A percentile compares a stretch with the other conserved stretches of the same genome.
phyloP scores from a whole-genome alignment of 2,797 vertebrate genomes.

The Aplochiton taeniatus region DNA sequence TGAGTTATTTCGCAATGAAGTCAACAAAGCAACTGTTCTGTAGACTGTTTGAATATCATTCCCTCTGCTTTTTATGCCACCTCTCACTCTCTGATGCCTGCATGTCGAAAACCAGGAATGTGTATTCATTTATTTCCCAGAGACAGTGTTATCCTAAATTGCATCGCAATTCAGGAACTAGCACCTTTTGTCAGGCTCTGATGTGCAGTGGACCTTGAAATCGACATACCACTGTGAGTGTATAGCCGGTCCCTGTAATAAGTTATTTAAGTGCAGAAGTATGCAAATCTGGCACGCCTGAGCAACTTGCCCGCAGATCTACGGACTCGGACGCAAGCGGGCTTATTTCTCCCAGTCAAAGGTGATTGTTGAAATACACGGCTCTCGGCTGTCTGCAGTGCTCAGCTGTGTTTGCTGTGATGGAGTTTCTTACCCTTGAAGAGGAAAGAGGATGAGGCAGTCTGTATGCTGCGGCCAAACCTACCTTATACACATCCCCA shows the following conservation, averaged over 20 bases:
- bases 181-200: slow-evolving; percentile 37
- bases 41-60: neutral
- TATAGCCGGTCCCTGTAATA: slow-evolving; percentile 23
- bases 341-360: slow-evolving; percentile 31
- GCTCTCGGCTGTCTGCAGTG: slow-evolving; percentile 23
- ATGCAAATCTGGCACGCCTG: slow-evolving; percentile 42
- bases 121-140: slow-evolving; percentile 24
- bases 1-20: slow-evolving; percentile 8
- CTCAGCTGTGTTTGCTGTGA: slow-evolving; percentile 16
- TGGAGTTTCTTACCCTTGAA: slow-evolving; percentile 24
- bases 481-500: no score
- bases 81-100: neutral
- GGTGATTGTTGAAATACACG: slow-evolving; percentile 32
- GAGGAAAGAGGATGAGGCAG: slow-evolving; percentile 7
- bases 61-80: neutral
- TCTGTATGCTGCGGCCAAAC: neutral
- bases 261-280: slow-evolving; percentile 48
- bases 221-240: slow-evolving; percentile 35
- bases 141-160: slow-evolving; percentile 38
- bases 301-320: slow-evolving; percentile 21
- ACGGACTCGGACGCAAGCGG: slow-evolving; percentile 17
- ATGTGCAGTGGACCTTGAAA: slow-evolving; percentile 55
- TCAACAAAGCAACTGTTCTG: slow-evolving; percentile 1
- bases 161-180: slow-evolving; percentile 36
- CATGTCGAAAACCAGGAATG: slow-evolving; percentile 3